phyloP scores from a whole-genome alignment of 2,113 vertebrate species.

The Prietella phreatophila region DNA sequence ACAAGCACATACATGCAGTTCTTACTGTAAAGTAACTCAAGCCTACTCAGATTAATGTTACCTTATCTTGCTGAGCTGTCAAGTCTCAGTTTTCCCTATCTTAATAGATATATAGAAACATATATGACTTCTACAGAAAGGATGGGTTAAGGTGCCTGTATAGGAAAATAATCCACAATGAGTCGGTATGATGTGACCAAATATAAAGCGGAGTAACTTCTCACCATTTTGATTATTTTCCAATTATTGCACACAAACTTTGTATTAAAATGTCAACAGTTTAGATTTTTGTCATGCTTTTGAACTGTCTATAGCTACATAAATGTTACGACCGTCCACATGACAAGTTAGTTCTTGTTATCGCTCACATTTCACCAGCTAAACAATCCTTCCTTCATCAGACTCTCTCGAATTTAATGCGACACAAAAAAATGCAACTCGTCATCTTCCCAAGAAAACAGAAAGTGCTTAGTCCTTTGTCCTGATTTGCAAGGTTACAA shows the following conservation, averaged over 20 bases:
- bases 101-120: background rate
- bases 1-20: background rate
- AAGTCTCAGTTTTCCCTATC: too few relatives aligned
- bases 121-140: background rate
- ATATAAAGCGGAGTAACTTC: background rate
- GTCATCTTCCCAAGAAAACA: background rate
- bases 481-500: background rate
- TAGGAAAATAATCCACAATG: background rate
- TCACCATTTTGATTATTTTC: background rate
- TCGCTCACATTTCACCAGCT: background rate
- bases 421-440: background rate
- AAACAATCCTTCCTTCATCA: background rate
- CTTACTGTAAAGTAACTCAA: background rate
- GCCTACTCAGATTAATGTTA: background rate
- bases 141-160: background rate
- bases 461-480: background rate
- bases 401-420: background rate
- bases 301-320: background rate
- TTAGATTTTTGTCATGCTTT: background rate
- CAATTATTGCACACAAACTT: background rate
- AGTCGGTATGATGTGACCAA: background rate
- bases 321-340: background rate
- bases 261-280: background rate
- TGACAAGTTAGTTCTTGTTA: background rate
- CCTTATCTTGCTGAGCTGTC: too few relatives aligned